Evolutionary conservation across 2,888 invertebrate genomes (phyloP).

Genomic region (Campoletis raptor): DNA sequence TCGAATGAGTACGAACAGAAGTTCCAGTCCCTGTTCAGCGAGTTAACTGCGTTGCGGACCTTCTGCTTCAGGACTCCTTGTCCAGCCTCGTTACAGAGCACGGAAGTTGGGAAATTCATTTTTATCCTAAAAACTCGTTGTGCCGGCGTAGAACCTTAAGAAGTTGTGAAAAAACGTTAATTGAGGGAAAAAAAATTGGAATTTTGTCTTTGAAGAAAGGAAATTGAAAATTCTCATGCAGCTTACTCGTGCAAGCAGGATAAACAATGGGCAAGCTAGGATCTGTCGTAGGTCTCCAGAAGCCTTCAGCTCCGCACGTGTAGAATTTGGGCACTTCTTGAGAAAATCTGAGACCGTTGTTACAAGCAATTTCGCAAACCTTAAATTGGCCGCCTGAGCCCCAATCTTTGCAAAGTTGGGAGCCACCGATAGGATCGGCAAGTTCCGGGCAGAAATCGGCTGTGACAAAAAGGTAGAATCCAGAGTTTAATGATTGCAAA

Average conservation of each 20-base stretch:
- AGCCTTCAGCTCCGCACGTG: conserved; percentile 99
- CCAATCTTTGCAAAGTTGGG: conserved; percentile 97
- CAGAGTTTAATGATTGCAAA: not conserved
- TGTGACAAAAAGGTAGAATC: conserved; percentile 78
- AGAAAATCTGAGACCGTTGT: conserved; percentile 94
- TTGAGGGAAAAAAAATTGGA: not conserved
- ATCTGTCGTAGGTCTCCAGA: conserved; percentile 96
- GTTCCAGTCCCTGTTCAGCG: conserved; percentile 97
- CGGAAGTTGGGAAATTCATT: conserved; percentile 98
- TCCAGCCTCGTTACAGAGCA: conserved; percentile 97
- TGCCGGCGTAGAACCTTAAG: conserved; percentile 93
- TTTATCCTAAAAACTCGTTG: conserved; percentile 97
- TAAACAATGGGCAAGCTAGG: conserved; percentile 93
- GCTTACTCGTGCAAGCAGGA: conserved; percentile 95
- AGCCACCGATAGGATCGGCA: conserved; percentile 95
- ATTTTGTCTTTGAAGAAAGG: not conserved
- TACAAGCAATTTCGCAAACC: conserved; percentile 96
- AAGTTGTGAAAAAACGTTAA: conserved; percentile 9
- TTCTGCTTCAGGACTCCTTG: conserved; percentile 96
- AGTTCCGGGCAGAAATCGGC: conserved; percentile 97
- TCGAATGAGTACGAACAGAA: conserved; percentile 96
- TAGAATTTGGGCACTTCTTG: conserved; percentile 98
- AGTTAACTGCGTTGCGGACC: conserved; percentile 95
- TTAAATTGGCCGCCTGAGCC: conserved; percentile 98
- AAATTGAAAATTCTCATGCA: not conserved